These are phyloP conservation scores for Daubentonia madagascariensis DNA, from an alignment of 2,113 vertebrate species.

Conservation along the genomic window DNA sequence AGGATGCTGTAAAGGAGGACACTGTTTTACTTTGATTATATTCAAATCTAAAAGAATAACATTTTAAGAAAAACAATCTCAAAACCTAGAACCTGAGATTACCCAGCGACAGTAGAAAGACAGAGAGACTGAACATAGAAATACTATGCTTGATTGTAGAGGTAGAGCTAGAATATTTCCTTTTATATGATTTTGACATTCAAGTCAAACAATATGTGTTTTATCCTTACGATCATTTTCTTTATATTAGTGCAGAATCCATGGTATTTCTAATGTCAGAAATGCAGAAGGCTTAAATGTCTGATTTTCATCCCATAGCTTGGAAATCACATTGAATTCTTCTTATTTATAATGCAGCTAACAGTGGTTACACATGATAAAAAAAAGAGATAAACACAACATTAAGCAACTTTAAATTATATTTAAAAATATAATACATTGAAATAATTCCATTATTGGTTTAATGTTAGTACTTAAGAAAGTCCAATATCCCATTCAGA, in stretches of 20 bases:
- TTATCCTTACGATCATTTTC: not conserved
- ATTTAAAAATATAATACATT: not conserved
- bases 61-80: not conserved
- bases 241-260: not conserved
- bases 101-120: no score
- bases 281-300: not conserved
- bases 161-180: not conserved
- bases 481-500: not conserved
- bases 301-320: not conserved
- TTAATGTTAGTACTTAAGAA: not conserved
- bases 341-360: not conserved
- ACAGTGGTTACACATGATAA: not conserved
- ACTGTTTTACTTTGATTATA: not conserved
- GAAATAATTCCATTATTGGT: not conserved
- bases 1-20: not conserved
- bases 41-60: not conserved
- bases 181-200: not conserved
- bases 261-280: not conserved
- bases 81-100: not conserved
- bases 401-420: not conserved
- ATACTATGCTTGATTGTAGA: not conserved
- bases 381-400: not conserved
- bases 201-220: not conserved
- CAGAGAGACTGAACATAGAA: not conserved
- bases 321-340: not conserved